Percentiles rank a stretch among this genome's conserved stretches.
Evolutionary conservation across 2,113 vertebrate species (phyloP).

Genomic region (Echinops telfairi): DNA sequence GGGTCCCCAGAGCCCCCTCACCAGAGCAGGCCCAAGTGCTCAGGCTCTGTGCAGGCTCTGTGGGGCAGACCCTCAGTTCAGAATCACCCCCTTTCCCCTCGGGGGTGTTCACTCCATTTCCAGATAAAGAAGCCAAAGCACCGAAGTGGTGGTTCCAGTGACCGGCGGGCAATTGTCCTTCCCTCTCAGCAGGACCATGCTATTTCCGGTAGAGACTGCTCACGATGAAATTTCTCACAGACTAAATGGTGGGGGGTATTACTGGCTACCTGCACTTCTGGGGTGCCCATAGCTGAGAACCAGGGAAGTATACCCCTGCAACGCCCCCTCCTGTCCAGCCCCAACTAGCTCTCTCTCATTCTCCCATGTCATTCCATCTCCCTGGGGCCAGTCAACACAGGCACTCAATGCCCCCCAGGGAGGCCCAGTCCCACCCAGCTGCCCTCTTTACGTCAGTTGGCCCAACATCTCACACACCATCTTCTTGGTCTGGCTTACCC

Average conservation of each 20-base stretch:
- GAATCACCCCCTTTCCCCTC: neutral
- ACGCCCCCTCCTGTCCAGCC: neutral
- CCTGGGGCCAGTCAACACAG: neutral
- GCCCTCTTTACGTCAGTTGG: rapidly evolving
- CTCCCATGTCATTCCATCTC: neutral
- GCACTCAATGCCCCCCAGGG: rapidly evolving
- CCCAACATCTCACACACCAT: neutral
- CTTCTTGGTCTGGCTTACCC: neutral
- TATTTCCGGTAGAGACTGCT: neutral
- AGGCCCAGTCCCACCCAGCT: too few species aligned
- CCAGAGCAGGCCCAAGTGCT: neutral
- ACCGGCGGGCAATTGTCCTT: rapidly evolving
- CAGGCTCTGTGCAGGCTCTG: neutral
- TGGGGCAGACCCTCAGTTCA: neutral
- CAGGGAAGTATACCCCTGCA: too few species aligned
- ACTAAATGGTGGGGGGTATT: neutral
- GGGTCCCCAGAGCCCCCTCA: neutral
- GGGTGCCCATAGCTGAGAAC: too few species aligned
- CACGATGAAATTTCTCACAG: rapidly evolving
- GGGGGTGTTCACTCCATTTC: neutral
- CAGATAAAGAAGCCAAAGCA: neutral
- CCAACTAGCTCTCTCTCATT: neutral
- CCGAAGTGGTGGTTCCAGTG: neutral
- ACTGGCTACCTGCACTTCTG: rapidly evolving
- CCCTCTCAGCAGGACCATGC: rapidly evolving